Conservation (phyloP, 2,888 invertebrate genomes). For the Tetragonisca angustula region DNA sequence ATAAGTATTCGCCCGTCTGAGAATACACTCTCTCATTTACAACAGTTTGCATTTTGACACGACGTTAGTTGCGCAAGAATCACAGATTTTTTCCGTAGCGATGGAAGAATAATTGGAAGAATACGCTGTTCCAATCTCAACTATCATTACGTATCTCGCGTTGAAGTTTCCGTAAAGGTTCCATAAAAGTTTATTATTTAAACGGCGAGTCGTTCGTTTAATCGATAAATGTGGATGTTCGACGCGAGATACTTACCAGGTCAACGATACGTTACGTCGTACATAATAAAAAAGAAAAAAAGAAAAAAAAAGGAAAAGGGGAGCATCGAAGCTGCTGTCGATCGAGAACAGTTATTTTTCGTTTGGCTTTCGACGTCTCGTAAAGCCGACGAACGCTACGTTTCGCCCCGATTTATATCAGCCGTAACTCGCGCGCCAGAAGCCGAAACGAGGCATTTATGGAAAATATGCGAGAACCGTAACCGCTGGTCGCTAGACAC, state of each 20-base stretch:
- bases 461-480: constrained; percentile 45
- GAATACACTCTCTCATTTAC: not conserved
- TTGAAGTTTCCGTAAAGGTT: no score
- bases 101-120: not conserved
- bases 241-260: not conserved
- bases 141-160: no score
- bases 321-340: not conserved
- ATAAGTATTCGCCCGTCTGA: not conserved
- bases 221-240: not conserved
- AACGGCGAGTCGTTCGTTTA: not conserved
- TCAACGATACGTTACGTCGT: not conserved
- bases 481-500: constrained; percentile 2
- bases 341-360: constrained; percentile 25
- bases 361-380: constrained; percentile 29
- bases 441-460: constrained; percentile 42
- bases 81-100: not conserved
- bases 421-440: constrained; percentile 27
- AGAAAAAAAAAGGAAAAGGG: not conserved
- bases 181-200: no score
- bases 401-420: constrained; percentile 24
- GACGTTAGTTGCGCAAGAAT: not conserved
- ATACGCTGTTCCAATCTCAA: not conserved
- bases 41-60: not conserved
- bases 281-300: not conserved
- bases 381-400: constrained; percentile 13